phyloP scores from a whole-genome alignment of 2,888 invertebrate species.

The Chrysotoxum bicinctum region DNA sequence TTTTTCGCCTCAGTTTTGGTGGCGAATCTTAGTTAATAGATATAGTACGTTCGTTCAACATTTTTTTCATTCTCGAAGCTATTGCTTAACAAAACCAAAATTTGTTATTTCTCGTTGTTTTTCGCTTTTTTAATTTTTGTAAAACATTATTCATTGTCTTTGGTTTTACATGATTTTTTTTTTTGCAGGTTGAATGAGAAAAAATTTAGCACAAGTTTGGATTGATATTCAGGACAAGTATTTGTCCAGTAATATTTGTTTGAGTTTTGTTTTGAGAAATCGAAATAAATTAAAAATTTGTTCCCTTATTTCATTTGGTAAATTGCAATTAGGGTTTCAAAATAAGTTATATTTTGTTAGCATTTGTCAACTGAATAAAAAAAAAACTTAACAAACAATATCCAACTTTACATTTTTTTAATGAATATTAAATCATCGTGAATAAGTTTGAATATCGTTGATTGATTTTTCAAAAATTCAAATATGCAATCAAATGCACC shows the following conservation, averaged over 20 bases:
- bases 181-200: background rate
- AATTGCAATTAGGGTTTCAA: background rate
- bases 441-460: too few relatives aligned
- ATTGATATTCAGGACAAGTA: slow-evolving; percentile 4
- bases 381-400: too few relatives aligned
- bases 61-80: background rate
- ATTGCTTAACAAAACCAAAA: background rate
- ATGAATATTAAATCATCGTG: too few relatives aligned
- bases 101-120: background rate
- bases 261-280: background rate
- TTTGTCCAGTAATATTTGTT: slow-evolving; percentile 2
- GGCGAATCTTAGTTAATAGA: slow-evolving; percentile 61
- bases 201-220: background rate
- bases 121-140: background rate
- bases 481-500: too few relatives aligned
- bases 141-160: slow-evolving; percentile 8
- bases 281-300: background rate
- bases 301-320: background rate
- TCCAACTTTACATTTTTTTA: too few relatives aligned
- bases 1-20: slow-evolving; percentile 49
- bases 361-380: background rate
- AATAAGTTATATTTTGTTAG: background rate
- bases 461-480: too few relatives aligned
- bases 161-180: slow-evolving; percentile 33
- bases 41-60: background rate